Percentiles rank a stretch among this genome's conserved stretches.
phyloP scores from a whole-genome alignment of 2,113 vertebrate species.

The Meles meles region DNA sequence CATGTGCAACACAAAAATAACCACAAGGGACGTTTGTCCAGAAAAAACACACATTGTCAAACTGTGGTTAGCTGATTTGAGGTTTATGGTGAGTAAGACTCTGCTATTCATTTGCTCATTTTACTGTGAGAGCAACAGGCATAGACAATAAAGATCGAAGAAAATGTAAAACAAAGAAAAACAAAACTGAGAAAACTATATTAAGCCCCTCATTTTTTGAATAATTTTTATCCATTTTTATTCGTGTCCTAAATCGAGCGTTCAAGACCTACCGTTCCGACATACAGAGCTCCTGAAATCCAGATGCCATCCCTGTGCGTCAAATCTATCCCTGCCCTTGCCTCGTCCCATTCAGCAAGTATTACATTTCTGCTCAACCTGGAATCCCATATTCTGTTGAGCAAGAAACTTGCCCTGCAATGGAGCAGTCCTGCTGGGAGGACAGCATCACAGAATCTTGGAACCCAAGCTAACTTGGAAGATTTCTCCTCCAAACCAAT shows the following conservation, averaged over 20 bases:
- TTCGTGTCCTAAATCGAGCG: neutral
- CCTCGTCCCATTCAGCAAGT: neutral
- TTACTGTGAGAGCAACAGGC: neutral
- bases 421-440: neutral
- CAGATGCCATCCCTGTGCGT: neutral
- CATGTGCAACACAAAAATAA: neutral
- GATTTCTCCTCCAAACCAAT: neutral
- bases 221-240: neutral
- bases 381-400: neutral
- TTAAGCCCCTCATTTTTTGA: neutral
- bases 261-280: neutral
- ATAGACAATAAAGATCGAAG: neutral
- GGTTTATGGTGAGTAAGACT: neutral
- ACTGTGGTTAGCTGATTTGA: neutral
- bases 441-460: neutral
- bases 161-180: neutral
- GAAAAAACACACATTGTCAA: neutral
- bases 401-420: neutral
- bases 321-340: neutral
- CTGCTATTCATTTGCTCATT: neutral
- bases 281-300: neutral
- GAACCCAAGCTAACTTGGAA: neutral
- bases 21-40: neutral
- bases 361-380: neutral
- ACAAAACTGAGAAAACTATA: neutral